Evolutionary conservation across 2,113 vertebrate species (phyloP), one percentile per base, ranked within the genome.

Genomic region (Grallaria varia): DNA sequence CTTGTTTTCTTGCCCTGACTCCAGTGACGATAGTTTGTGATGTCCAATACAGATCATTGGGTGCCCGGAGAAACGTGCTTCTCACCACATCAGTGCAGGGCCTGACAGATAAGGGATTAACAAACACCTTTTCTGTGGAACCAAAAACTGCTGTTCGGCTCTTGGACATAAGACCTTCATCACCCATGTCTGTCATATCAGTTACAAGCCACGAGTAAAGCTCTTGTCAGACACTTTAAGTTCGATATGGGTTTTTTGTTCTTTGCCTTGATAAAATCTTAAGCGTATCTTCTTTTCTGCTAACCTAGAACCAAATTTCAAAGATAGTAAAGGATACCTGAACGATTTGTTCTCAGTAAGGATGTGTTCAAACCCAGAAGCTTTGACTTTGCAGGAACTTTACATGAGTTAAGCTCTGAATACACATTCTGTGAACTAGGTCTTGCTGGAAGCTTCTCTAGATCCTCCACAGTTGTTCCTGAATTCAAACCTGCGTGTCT

Each of bases 51-150:
- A 49, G 56, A 6, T 31, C 49, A 1, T 1, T 40, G 69, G 35
- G 23, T 35, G 60, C 75, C 78, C 39, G 0, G 0, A 45, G 28
- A 35, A 53, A 37, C 2, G 3, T 35, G 8, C 17, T 39, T 62
- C 59, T 83, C 7, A 0, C 40, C 30, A 4, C n/a, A 22, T 6
- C 71, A 49, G 53, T 7, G 19, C 0, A 0, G 15, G n/a, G 24
- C 35, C 55, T 49, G 49, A 12, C 20, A 31, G 59, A 4, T 27
- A 21, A 69, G 27, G 10, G 9, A 20, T 72, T 25, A 33, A 31
- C 37, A 73, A 81, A 14, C 42, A 18, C 25, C 8, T 23, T 73
- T 86, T 50, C 45, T 55, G 28, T 59, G 40, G 59, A 58, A 15
- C 25, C 30, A 6, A 27, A 74, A 45, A 0, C 52, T 58, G 31